Conservation (phyloP, 2,113 vertebrate species). For the Bambusicola thoracicus region DNA sequence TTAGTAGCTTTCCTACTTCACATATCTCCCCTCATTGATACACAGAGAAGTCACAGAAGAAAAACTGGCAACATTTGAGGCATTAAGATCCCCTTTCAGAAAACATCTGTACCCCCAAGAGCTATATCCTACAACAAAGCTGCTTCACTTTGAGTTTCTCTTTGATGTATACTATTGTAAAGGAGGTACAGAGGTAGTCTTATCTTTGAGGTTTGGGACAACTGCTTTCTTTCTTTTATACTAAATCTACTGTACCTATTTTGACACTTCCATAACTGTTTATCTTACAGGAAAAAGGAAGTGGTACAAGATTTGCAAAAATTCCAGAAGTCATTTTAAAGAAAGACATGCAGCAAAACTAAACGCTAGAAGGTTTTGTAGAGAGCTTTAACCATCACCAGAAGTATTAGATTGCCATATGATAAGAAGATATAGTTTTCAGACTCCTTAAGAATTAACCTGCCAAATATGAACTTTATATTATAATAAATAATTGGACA, state of each 20-base stretch:
- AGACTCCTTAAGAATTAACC: not conserved
- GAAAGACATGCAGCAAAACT: not conserved
- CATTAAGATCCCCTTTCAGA: not conserved
- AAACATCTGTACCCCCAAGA: not conserved
- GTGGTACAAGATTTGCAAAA: not conserved
- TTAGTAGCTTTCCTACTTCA: not conserved
- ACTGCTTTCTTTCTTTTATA: not conserved
- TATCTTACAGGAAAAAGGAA: not conserved
- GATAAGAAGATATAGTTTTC: not conserved
- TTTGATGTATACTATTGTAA: not conserved
- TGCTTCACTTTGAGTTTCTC: not conserved
- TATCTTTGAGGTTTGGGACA: not conserved
- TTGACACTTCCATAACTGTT: not conserved
- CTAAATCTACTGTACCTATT: not conserved
- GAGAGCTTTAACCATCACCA: not conserved
- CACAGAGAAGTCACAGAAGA: not conserved
- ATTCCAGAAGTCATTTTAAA: not conserved
- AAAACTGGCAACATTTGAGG: not conserved
- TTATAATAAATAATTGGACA: not conserved
- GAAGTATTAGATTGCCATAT: not conserved
- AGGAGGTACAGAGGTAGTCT: not conserved
- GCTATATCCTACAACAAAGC: not conserved
- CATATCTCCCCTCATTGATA: accelerated
- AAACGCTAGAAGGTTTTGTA: not conserved
- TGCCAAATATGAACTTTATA: not conserved